phyloP scores from a whole-genome alignment of 1,140 invertebrate species.

The Micrasema longulum region DNA sequence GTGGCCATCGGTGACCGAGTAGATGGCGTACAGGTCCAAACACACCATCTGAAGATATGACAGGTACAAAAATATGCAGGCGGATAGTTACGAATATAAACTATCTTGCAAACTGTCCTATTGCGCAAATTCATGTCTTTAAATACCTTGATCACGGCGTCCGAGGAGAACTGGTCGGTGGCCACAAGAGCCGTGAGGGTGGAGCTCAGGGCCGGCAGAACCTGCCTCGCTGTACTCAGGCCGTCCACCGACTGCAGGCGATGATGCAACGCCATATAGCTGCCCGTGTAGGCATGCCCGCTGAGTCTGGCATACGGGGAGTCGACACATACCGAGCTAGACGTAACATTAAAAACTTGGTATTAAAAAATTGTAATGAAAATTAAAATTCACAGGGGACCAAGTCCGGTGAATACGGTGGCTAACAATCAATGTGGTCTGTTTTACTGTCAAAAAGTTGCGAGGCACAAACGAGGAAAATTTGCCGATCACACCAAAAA shows the following conservation, averaged over 20 bases:
- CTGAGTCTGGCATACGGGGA: constrained; percentile 58
- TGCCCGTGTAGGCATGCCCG: constrained; percentile 75
- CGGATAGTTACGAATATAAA: too few species aligned
- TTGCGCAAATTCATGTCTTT: too few species aligned
- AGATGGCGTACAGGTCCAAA: constrained; percentile 80
- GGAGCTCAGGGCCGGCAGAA: constrained; percentile 74
- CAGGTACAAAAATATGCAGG: too few species aligned
- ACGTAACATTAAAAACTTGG: neutral
- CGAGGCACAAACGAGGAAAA: neutral
- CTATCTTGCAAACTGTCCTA: too few species aligned
- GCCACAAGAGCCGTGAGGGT: constrained; percentile 80
- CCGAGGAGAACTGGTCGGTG: constrained; percentile 80
- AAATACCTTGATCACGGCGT: constrained; percentile 77
- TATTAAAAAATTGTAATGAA: constrained; percentile 8
- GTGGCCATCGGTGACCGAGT: constrained; percentile 69
- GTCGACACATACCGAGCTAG: neutral
- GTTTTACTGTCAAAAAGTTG: too few species aligned
- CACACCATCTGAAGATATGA: constrained; percentile 83
- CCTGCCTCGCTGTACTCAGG: constrained; percentile 69
- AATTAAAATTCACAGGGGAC: neutral
- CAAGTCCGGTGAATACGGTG: too few species aligned
- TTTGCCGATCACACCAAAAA: neutral
- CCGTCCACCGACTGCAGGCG: constrained; percentile 71
- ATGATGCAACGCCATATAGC: constrained; percentile 46
- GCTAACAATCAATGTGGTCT: neutral